Evolutionary conservation across 2,113 vertebrate genomes (phyloP), one percentile per base, ranked within the genome.

Genomic region (Sorex fumeus): DNA sequence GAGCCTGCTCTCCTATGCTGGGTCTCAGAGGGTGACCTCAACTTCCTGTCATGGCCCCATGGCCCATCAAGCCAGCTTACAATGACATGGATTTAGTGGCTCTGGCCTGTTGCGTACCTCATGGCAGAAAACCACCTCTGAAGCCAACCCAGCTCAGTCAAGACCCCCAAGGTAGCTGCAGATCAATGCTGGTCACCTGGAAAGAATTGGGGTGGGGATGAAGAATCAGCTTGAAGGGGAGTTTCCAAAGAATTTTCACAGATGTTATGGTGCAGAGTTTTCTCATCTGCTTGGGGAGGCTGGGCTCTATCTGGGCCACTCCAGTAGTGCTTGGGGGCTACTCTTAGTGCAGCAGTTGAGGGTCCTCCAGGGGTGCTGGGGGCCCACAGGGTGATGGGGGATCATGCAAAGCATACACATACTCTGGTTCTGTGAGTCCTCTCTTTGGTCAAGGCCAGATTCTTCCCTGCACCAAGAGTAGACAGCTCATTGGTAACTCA

Each of bases 31-130:
- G 47, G 72, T 50, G 25, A 67, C 40, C 21, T 75, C 66, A 50
- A 13, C 78, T 16, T 89, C 66, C 32, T 1, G 57, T 34, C 19
- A 18, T 18, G 18, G 15, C 53, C 53, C 19, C 11, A 13, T 32
- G 75, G 53, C 36, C 77, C 72, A 34, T 94, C 81, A 71, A 43
- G 45, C 64, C 15, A 5, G 40, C 80, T 95, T 86, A 64, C 53
- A 67, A 76, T 78, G 76, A 76, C 23, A 72, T 27, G 43, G 81
- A 75, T 69, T 28, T 53, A 74, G 81, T 70, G 28, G 30, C 40
- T 93, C 45, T 30, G 9, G 76, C 34, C 45, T 67, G 19, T 57
- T 21, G 16, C 11, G 4, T 0, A 23, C 67, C 50, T 47, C 53
- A 32, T n/a, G 70, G 32, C 43, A 19, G 0, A 3, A 91, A 76